Base-by-base conservation (phyloP, 2,113 vertebrate species). In the Solea senegalensis region DNA sequence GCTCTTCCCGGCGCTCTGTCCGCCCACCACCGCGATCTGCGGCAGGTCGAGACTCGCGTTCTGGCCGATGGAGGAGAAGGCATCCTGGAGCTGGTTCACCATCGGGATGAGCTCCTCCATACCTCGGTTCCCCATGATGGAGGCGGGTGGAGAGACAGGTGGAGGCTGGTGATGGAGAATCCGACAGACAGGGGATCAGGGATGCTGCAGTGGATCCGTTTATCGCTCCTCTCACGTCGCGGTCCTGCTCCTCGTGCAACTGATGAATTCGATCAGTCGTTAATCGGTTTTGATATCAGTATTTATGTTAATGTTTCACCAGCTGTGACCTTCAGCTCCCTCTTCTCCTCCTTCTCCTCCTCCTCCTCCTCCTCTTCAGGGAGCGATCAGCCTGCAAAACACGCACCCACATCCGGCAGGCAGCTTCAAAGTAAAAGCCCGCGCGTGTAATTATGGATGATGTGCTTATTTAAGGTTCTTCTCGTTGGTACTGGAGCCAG, bases 91-190 rank as follows among this genome's bases (percentile, higher is more conserved):
- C 83, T 65, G 86, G 92, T 98, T 98, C 65, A 98, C 96, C 89
- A 97, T 92, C 83, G 96, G 97, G 89, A 98, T 98, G 49, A 98
- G 94, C 2, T 98, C 97, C 79, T 98, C 97, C 97, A 98, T 98
- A 39, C 96, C 97, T 52, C 96, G 96, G 94, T 98, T 98, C 54
- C 96, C 97, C 96, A 98, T 98, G 82, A 8, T 44, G 66, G 67
- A 50, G 43, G 46, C 21, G 12, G 45, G 9, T 7, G 27, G 16
- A 51, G 4, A 54, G 15, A 10, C 14, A 27, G 58, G n/a, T 2
- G 13, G 26, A 27, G 21, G 51, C 26, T 27, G 51, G 26, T 26
- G 51, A 53, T 53, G 51, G 26, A 12, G 12, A 34, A 34, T 34
- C 45, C 13, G 45, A 8, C 39, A 60, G 69, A 14, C 16, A 34